Evolutionary conservation across 2,888 invertebrate genomes (phyloP), one percentile per base, ranked within the genome.

Genomic region (Labia minor): DNA sequence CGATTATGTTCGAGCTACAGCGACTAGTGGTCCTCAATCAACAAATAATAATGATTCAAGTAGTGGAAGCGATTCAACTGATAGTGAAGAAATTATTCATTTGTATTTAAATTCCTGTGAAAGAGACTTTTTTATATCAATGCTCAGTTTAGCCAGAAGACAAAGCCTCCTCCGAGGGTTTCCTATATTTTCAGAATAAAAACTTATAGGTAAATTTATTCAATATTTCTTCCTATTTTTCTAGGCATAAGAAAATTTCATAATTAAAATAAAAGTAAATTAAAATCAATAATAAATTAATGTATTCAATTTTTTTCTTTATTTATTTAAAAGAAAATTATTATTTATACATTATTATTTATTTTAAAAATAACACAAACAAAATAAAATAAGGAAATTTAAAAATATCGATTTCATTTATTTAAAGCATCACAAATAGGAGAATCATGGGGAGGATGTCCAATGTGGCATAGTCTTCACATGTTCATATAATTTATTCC

Each of bases 161-260:
- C 82, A 83, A 72, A 77, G 76, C 70, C 77, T 79, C 71, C 77
- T 78, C 69, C 79, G 77, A 71, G 81, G 81, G 71, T 84, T 83
- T 77, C 74, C 78, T 14, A 49, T 49, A 3, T 49, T 49, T 14
- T 14, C 49, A 11, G 49, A 49, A 49, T 49, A 49, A 26, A 26
- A 6, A 8, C 8, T 6, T 26, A 26, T 26, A 49, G 49, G 49
- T 49, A 16, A 49, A 49, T 49, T 49, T 26, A 26, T 26, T n/a
- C n/a, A n/a, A 26, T 26, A 26, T 26, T 26, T 8, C n/a, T n/a
- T n/a, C n/a, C n/a, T n/a, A n/a, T n/a, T n/a, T n/a, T n/a, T n/a
- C n/a, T n/a, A n/a, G n/a, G n/a, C n/a, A n/a, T n/a, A n/a, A n/a
- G n/a, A n/a, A n/a, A n/a, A n/a, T n/a, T n/a, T n/a, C n/a, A n/a